A percentile compares a stretch with the other conserved stretches of the same genome.
Evolutionary conservation across 92 coral and sea anemone species (phyloP).

Genomic region (Nematostella vectensis): DNA sequence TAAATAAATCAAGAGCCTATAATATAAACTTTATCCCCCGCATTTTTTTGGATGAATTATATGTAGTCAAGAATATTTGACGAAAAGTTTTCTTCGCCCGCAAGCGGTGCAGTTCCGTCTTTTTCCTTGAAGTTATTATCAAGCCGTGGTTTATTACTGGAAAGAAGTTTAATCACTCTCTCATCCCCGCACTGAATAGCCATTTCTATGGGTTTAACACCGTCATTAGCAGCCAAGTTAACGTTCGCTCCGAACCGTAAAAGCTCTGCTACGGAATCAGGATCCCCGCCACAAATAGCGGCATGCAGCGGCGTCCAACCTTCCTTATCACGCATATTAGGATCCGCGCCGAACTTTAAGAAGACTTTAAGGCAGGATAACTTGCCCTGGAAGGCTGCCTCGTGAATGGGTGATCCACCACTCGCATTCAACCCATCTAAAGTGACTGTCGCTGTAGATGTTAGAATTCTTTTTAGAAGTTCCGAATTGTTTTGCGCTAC

Average conservation of each 20-base stretch:
- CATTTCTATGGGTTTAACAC: constrained; percentile 53
- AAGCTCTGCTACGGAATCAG: constrained; percentile 41
- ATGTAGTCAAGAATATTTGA: constrained; percentile 1
- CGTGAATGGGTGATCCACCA: constrained; percentile 82
- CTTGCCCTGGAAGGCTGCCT: constrained; percentile 83
- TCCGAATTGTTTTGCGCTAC: constrained; percentile 62
- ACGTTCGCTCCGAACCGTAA: constrained; percentile 52
- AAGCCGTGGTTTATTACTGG: neutral
- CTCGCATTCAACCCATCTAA: constrained; percentile 56
- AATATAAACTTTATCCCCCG: too few species aligned
- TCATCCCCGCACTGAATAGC: constrained; percentile 40
- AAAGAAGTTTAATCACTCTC: constrained; percentile 11
- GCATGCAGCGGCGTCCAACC: constrained; percentile 90
- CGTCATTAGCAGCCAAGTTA: constrained; percentile 48
- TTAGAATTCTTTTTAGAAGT: constrained; percentile 41
- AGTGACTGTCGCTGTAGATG: constrained; percentile 49
- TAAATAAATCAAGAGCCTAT: too few species aligned
- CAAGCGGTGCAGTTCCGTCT: constrained; percentile 18
- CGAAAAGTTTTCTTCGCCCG: constrained; percentile 9
- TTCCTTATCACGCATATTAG: constrained; percentile 59
- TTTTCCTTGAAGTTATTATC: constrained; percentile 3
- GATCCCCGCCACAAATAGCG: constrained; percentile 79
- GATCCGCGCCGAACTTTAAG: constrained; percentile 53
- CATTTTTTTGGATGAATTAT: too few species aligned
- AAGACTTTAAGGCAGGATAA: constrained; percentile 52